phyloP scores from a whole-genome alignment of 2,888 invertebrate species.

The Julus scandinavius region DNA sequence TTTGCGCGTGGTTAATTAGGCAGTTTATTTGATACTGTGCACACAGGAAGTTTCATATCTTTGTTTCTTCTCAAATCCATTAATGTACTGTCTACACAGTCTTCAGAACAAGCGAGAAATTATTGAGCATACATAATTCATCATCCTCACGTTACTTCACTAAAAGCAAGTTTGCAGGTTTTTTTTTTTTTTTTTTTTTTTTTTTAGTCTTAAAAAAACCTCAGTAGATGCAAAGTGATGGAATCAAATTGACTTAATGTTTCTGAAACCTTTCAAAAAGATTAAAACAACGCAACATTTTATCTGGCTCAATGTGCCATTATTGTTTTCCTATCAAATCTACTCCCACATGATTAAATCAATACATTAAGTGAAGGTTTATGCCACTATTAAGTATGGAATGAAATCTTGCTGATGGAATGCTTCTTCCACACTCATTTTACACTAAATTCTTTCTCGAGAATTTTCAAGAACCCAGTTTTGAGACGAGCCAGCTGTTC shows the following conservation, averaged over 20 bases:
- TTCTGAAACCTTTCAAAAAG: slow-evolving; percentile 29
- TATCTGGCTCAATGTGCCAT: slow-evolving; percentile 11
- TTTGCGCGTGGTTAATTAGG: background rate
- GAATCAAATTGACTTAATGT: slow-evolving; percentile 29
- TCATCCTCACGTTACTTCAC: slow-evolving; percentile 14
- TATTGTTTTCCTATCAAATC: slow-evolving; percentile 17
- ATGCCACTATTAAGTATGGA: background rate
- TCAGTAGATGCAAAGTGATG: slow-evolving; percentile 19
- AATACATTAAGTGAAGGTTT: background rate
- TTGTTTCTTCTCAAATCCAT: slow-evolving; percentile 25
- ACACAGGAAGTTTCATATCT: background rate
- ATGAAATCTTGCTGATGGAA: background rate
- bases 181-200: background rate
- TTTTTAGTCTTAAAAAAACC: background rate
- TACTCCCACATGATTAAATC: background rate
- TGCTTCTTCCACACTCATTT: background rate
- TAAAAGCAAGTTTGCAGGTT: background rate
- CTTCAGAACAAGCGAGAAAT: background rate
- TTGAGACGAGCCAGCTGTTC: background rate
- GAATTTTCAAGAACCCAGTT: background rate
- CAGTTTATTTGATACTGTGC: no score
- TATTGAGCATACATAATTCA: slow-evolving; percentile 29
- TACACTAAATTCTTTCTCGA: background rate
- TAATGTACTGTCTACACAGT: background rate
- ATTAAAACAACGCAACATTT: slow-evolving; percentile 29